These are phyloP conservation scores for Cydia fagiglandana DNA, from an alignment of 1,140 invertebrate genomes.

Conservation along the genomic window DNA sequence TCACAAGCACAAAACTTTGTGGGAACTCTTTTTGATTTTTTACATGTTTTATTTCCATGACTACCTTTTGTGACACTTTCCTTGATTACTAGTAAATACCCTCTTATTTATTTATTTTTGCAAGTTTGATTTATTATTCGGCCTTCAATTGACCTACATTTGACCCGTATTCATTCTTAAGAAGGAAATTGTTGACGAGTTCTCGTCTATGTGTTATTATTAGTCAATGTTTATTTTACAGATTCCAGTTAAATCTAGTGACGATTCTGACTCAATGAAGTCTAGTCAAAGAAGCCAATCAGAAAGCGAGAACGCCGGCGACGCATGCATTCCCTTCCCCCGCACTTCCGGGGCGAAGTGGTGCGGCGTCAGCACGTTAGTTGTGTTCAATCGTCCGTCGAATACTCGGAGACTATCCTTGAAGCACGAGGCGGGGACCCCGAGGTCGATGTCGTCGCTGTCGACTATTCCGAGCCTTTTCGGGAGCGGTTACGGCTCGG, in stretches of 20 bases:
- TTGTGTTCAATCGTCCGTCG: slow-evolving; percentile 91
- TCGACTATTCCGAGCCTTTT: slow-evolving; percentile 67
- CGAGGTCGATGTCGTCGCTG: slow-evolving; percentile 78
- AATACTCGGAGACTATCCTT: slow-evolving; percentile 85
- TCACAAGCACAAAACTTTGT: no score
- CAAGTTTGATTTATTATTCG: no score
- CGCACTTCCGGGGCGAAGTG: slow-evolving; percentile 96
- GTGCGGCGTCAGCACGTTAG: slow-evolving; percentile 90
- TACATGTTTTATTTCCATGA: no score
- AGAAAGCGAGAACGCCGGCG: slow-evolving; percentile 78
- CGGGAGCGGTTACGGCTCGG: slow-evolving; percentile 61
- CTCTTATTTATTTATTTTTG: no score
- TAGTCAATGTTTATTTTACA: slow-evolving; percentile 43
- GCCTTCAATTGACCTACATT: no score
- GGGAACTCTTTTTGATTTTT: no score
- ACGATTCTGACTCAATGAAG: slow-evolving; percentile 72
- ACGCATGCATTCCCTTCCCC: slow-evolving; percentile 95
- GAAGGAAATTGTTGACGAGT: no score
- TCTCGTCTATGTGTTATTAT: not conserved
- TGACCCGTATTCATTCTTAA: no score
- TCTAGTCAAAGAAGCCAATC: slow-evolving; percentile 71
- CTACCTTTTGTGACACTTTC: no score
- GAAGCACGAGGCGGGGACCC: slow-evolving; percentile 86
- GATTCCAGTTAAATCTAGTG: slow-evolving; percentile 75
- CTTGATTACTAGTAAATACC: no score